Evolutionary conservation across 1,140 invertebrate species (phyloP), one percentile per base, ranked within the genome.

Genomic region (Listronotus oregonensis): DNA sequence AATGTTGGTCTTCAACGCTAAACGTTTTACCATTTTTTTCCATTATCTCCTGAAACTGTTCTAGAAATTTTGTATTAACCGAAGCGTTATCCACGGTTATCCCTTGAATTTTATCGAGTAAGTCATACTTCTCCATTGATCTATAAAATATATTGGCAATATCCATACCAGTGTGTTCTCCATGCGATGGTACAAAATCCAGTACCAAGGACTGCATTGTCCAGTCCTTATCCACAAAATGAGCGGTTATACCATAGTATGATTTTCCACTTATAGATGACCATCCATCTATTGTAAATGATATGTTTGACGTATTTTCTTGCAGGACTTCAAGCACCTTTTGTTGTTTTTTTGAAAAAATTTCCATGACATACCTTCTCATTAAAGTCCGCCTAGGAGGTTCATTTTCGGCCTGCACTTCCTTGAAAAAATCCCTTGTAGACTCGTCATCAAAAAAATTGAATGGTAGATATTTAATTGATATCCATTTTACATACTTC

Each of bases 261-360:
- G 71, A 72, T 58, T 68, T 68, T 68, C 67, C 58, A 63, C 66
- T 69, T 57, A 72, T 67, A 39, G 70, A 74, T 54, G 73, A 74
- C 73, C 71, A 78, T 52, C 70, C 73, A 71, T 78, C 74, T 62
- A 76, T 70, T 39, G 75, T 76, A 69, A 77, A 76, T 14, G 75
- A 76, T 52, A 75, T 72, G 71, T 75, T 75, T 50, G 72, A 78
- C 69, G 66, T 63, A 55, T 68, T 70, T 65, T 72, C 63, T 69
- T 70, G 56, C 56, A 71, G 67, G 15, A 46, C 6, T 9, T 14
- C 15, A 9, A 71, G 65, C n/a, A n/a, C n/a, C n/a, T n/a, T n/a
- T n/a, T n/a, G n/a, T n/a, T n/a, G n/a, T n/a, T n/a, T n/a, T n/a
- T n/a, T n/a, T n/a, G n/a, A n/a, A n/a, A n/a, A n/a, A n/a, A n/a